Conservation (phyloP, 2,888 invertebrate genomes). For the Candidula unifasciata region DNA sequence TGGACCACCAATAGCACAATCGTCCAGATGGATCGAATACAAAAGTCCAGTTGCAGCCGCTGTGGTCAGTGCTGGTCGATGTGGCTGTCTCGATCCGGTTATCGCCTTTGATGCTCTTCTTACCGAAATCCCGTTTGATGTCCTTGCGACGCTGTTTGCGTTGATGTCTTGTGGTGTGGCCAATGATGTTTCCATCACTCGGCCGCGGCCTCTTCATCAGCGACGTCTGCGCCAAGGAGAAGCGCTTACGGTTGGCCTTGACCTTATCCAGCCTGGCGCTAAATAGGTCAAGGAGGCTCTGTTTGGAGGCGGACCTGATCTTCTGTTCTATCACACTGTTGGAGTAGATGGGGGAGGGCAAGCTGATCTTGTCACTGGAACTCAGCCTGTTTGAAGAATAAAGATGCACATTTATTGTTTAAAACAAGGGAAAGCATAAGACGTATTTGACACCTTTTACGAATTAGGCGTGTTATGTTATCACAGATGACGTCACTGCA, state of each 20-base stretch:
- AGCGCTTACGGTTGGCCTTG: conserved; percentile 80
- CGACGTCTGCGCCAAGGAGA: conserved; percentile 82
- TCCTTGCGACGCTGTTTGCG: conserved; percentile 77
- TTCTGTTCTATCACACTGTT: conserved; percentile 71
- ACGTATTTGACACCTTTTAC: too few relatives aligned
- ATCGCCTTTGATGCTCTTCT: conserved; percentile 67
- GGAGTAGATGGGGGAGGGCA: conserved; percentile 79
- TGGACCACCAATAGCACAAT: conserved; percentile 81
- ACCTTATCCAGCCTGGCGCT: conserved; percentile 83
- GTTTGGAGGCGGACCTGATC: conserved; percentile 81
- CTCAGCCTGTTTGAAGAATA: conserved; percentile 76
- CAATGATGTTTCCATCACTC: conserved; percentile 80
- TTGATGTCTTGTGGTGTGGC: conserved; percentile 82
- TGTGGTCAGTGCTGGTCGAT: conserved; percentile 80
- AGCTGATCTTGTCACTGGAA: conserved; percentile 79
- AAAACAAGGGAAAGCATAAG: too few relatives aligned
- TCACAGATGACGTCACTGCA: too few relatives aligned
- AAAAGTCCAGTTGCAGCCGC: conserved; percentile 86
- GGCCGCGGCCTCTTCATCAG: conserved; percentile 83
- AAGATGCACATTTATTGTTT: too few relatives aligned
- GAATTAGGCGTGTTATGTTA: too few relatives aligned
- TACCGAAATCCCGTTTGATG: conserved; percentile 78
- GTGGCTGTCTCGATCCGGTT: conserved; percentile 67
- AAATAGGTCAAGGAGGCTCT: conserved; percentile 85
- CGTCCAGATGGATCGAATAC: conserved; percentile 99